Base-by-base conservation (phyloP, 1,140 invertebrate genomes). In the Tetragnatha versicolor region DNA sequence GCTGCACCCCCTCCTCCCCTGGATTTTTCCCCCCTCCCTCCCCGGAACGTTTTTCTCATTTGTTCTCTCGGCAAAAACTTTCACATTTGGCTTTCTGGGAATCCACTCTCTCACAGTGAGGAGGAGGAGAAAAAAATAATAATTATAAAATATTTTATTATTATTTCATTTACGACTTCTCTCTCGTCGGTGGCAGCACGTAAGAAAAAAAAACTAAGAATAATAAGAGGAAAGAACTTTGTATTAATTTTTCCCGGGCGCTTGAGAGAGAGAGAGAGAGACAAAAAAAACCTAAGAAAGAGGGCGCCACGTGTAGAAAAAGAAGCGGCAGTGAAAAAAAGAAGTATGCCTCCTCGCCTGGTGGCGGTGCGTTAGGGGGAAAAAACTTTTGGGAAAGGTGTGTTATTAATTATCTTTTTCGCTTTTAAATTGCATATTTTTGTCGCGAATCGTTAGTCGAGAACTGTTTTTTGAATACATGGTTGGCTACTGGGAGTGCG, bases 341-440 rank as follows among this genome's bases (percentile, higher is more conserved):
- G 35, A 9, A 42, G 66, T 53, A 51, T n/a, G 20, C 55, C 25
- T 61, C 72, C n/a, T 47, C 37, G 68, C 45, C 47, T 14, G 7
- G 10, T 1, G 1, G 9, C 20, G 37, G 39, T 77, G 25, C 20
- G 37, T 51, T 49, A 65, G 47, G 39, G 3, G 60, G n/a, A 63
- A 75, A 68, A 75, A 75, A 75, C 37, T 39, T 63, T 7, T 33
- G 35, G 53, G 22, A 77, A 77, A 77, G 73, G 73, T 77, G 73
- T 55, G 73, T 77, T 77, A 77, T 77, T 77, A 77, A 77, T 77
- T 77, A 77, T 77, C 73, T 77, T 77, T 75, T 77, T 77, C 61
- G 37, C 39, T 33, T 45, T 65, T 63, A 77, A 77, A 66, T 77
- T 77, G 61, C 73, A 77, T 77, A 77, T 77, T 77, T 77, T 55